Evolutionary conservation across 2,888 invertebrate genomes (phyloP).

Genomic region (Pterostichus niger): DNA sequence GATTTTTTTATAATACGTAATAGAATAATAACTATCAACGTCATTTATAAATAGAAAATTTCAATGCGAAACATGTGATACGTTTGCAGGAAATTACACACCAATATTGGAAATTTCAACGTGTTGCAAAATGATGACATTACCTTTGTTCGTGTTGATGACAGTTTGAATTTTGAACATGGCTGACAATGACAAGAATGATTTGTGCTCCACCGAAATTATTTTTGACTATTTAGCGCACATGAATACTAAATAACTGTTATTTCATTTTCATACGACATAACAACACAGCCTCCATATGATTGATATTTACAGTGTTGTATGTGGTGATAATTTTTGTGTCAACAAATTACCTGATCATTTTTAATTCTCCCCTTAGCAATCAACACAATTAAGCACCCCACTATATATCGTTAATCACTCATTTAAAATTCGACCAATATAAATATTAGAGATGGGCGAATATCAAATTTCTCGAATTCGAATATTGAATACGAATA

Average conservation of each 20-base stretch:
- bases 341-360: constrained; percentile 34
- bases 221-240: constrained; percentile 60
- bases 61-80: constrained; percentile 26
- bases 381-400: constrained; percentile 4
- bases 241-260: constrained; percentile 57
- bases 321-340: constrained; percentile 13
- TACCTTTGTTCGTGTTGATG: constrained; percentile 65
- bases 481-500: too few relatives aligned
- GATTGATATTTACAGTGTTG: constrained; percentile 9
- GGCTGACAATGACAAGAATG: constrained; percentile 67
- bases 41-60: constrained; percentile 18
- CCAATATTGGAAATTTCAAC: constrained; percentile 63
- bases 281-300: constrained; percentile 12
- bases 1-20: background rate
- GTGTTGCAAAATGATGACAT: constrained; percentile 65
- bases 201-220: constrained; percentile 60
- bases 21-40: background rate
- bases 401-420: background rate
- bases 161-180: constrained; percentile 57
- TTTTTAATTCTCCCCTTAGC: constrained; percentile 4
- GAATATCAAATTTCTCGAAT: too few relatives aligned
- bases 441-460: too few relatives aligned
- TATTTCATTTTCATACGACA: constrained; percentile 55
- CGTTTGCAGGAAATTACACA: constrained; percentile 54
- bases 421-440: background rate